These are phyloP conservation scores for Andrena flavipes DNA, from an alignment of 2,888 invertebrate species.

Conservation along the genomic window DNA sequence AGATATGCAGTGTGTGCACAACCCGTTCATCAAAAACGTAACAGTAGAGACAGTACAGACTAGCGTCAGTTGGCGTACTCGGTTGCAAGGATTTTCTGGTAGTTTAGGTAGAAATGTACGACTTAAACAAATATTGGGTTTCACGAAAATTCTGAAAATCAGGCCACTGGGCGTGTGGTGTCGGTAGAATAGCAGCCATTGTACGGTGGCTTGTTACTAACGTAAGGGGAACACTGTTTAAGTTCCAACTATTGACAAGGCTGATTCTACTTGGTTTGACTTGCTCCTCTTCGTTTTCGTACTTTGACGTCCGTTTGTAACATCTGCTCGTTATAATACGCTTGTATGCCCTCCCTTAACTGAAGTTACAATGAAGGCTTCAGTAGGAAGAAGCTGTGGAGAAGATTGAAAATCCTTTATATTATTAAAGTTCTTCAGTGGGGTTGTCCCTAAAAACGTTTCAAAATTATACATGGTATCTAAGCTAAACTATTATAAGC, in stretches of 20 bases:
- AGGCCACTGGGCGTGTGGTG: slow-evolving; percentile 30
- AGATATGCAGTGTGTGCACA: slow-evolving; percentile 10
- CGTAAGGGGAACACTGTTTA: slow-evolving; percentile 40
- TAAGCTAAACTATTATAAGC: no score
- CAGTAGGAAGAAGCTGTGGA: neutral
- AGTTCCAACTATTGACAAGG: slow-evolving; percentile 48
- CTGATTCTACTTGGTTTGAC: slow-evolving; percentile 46
- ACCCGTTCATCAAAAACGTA: neutral
- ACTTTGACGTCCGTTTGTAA: neutral
- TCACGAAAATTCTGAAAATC: slow-evolving; percentile 57
- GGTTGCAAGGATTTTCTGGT: slow-evolving; percentile 48
- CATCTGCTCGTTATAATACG: slow-evolving; percentile 18
- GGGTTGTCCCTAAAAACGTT: slow-evolving; percentile 4
- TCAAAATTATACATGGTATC: slow-evolving; percentile 10
- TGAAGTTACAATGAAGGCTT: neutral
- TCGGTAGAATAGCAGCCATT: slow-evolving; percentile 40
- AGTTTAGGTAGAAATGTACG: slow-evolving; percentile 46
- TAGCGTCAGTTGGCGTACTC: slow-evolving; percentile 43
- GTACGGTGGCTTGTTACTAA: slow-evolving; percentile 39
- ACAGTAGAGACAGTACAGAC: slow-evolving; percentile 21
- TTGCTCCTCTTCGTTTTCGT: slow-evolving; percentile 25
- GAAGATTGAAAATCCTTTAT: neutral
- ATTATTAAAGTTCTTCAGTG: neutral
- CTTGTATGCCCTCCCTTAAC: neutral
- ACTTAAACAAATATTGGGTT: slow-evolving; percentile 57